These are phyloP conservation scores for Drosophila sordidula DNA, from an alignment of 2,888 invertebrate species.

Conservation along the genomic window DNA sequence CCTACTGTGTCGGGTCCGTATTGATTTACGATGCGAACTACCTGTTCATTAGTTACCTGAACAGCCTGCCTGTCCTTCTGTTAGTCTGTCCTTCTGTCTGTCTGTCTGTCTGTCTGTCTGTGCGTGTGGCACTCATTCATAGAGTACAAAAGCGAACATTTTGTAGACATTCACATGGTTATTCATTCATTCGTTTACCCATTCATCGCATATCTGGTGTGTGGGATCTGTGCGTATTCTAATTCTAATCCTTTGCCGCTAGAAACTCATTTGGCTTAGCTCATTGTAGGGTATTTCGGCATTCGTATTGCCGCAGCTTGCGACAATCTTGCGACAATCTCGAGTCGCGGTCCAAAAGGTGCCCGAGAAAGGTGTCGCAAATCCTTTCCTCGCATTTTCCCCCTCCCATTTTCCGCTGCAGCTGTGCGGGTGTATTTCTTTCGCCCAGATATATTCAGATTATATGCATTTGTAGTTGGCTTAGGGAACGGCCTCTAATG, in stretches of 20 bases:
- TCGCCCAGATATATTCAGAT: conserved; percentile 15
- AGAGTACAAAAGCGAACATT: conserved; percentile 1
- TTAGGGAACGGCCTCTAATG: conserved; percentile 16
- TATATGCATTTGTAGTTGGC: conserved; percentile 24
- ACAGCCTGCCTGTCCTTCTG: conserved; percentile 6
- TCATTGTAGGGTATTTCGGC: conserved; percentile 24
- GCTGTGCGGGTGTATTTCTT: conserved; percentile 41
- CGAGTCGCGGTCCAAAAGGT: neutral
- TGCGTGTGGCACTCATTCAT: conserved; percentile 55
- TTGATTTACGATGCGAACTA: conserved; percentile 58
- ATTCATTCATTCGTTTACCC: conserved; percentile 26
- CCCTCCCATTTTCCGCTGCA: conserved; percentile 10
- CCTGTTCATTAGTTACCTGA: conserved; percentile 64
- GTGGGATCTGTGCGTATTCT: conserved; percentile 46
- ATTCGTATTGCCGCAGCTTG: conserved; percentile 59
- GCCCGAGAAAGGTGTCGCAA: conserved; percentile 46
- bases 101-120: conserved; percentile 5
- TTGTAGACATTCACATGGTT: conserved; percentile 26
- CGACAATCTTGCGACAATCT: conserved; percentile 60
- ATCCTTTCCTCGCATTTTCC: conserved; percentile 40
- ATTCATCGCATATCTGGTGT: conserved; percentile 15
- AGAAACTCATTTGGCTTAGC: conserved; percentile 55
- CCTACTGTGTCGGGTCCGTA: conserved; percentile 30
- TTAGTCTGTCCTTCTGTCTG: too few species aligned
- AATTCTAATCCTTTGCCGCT: conserved; percentile 43